These are phyloP conservation scores for Torymus tubicola DNA, from an alignment of 2,888 invertebrate genomes.

Conservation along the genomic window DNA sequence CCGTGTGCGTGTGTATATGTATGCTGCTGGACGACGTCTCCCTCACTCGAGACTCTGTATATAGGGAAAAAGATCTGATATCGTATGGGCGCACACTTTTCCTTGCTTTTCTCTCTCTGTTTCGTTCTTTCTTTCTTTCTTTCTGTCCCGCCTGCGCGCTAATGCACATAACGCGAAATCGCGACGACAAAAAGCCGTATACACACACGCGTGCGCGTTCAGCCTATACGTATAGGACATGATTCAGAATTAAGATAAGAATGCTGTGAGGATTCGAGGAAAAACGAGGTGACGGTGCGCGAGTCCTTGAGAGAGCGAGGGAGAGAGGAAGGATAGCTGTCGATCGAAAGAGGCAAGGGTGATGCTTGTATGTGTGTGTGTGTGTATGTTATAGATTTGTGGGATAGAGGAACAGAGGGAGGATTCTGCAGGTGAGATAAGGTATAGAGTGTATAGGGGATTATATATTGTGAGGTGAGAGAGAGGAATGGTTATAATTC, in stretches of 20 bases:
- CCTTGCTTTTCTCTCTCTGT: constrained; percentile 3
- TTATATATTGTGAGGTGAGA: too few species aligned
- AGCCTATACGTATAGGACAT: constrained; percentile 15
- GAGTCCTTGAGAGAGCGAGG: background rate
- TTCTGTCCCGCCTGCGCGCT: background rate
- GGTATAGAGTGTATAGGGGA: too few species aligned
- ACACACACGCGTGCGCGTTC: too few species aligned
- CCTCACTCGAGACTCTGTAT: background rate
- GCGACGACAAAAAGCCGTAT: constrained; percentile 19
- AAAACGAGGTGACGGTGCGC: background rate
- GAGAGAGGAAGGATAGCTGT: too few species aligned
- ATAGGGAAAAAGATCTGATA: constrained; percentile 36
- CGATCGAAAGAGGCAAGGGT: too few species aligned
- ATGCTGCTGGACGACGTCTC: too few species aligned
- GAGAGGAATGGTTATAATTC: too few species aligned
- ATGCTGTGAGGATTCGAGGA: background rate
- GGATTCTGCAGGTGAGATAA: background rate
- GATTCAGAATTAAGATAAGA: constrained; percentile 36
- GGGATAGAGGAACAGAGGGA: constrained; percentile 33
- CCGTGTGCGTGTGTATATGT: too few species aligned
- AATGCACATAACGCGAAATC: constrained; percentile 43
- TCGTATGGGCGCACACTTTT: constrained; percentile 1
- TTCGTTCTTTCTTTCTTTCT: too few species aligned
- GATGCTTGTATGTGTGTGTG: too few species aligned
- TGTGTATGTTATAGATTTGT: too few species aligned